phyloP scores from a whole-genome alignment of 2,888 invertebrate species.

The Pachycephus smyrnensis region DNA sequence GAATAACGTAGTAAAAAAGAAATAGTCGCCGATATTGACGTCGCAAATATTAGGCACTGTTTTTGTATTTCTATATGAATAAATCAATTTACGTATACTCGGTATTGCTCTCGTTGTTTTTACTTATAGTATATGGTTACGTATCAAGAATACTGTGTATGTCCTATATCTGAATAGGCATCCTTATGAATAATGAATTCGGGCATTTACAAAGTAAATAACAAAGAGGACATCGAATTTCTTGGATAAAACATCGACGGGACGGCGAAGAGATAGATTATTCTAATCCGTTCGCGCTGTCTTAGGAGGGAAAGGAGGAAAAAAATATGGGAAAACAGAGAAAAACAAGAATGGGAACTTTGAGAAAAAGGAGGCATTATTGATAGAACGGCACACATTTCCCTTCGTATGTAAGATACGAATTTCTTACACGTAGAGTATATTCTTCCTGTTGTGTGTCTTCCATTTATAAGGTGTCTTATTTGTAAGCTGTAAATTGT shows the following conservation, averaged over 20 bases:
- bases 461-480: no score
- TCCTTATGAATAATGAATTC: conserved; percentile 34
- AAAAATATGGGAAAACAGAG: background rate
- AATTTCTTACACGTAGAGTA: background rate
- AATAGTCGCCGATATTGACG: background rate
- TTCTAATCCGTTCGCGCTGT: conserved; percentile 16
- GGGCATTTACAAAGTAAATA: conserved; percentile 19
- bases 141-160: no score
- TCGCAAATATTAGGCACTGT: no score
- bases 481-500: background rate
- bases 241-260: conserved; percentile 10
- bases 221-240: conserved; percentile 28
- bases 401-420: background rate
- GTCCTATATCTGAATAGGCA: no score
- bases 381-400: background rate
- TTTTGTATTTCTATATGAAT: background rate
- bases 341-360: background rate
- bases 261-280: conserved; percentile 21
- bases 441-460: background rate
- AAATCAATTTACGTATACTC: background rate
- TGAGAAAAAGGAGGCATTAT: background rate
- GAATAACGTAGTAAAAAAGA: background rate
- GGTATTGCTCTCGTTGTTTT: conserved; percentile 28
- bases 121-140: no score
- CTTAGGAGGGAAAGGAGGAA: background rate